Percentiles rank a stretch among this genome's conserved stretches.
These are phyloP conservation scores for Delichon dasypus DNA, from an alignment of 2,797 vertebrate species.

Conservation along the genomic window DNA sequence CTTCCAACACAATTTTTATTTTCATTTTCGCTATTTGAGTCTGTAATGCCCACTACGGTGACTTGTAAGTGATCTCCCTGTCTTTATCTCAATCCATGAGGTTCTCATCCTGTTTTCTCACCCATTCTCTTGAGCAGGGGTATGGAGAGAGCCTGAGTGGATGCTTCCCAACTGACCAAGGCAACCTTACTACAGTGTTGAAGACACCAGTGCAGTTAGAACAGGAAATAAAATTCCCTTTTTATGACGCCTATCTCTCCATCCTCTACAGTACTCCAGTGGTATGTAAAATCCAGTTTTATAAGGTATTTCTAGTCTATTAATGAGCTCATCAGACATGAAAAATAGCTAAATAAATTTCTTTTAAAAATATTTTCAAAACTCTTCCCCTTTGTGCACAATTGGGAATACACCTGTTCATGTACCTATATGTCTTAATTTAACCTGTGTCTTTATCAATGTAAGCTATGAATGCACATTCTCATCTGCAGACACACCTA, in stretches of 20 bases:
- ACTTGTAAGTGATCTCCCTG: neutral
- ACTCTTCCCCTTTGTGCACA: neutral
- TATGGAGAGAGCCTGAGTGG: neutral
- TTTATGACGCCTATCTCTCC: neutral
- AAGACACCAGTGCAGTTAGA: neutral
- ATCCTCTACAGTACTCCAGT: neutral
- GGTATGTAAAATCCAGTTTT: neutral
- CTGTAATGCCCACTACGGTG: neutral
- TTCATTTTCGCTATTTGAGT: neutral
- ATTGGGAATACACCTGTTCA: neutral
- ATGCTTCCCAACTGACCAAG: neutral
- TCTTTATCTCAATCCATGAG: neutral
- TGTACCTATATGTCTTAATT: neutral
- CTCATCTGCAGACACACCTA: neutral
- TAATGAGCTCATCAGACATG: neutral
- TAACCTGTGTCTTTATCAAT: neutral
- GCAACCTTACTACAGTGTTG: neutral
- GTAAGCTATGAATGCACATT: neutral
- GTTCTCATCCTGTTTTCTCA: neutral
- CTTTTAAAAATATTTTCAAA: neutral
- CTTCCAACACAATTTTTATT: neutral
- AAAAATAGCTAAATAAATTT: neutral
- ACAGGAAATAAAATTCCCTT: neutral
- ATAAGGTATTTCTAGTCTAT: neutral
- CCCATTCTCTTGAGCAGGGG: neutral